Evolutionary conservation across 1,140 invertebrate genomes (phyloP), one percentile per base, ranked within the genome.

Genomic region (Chironomus tepperi): DNA sequence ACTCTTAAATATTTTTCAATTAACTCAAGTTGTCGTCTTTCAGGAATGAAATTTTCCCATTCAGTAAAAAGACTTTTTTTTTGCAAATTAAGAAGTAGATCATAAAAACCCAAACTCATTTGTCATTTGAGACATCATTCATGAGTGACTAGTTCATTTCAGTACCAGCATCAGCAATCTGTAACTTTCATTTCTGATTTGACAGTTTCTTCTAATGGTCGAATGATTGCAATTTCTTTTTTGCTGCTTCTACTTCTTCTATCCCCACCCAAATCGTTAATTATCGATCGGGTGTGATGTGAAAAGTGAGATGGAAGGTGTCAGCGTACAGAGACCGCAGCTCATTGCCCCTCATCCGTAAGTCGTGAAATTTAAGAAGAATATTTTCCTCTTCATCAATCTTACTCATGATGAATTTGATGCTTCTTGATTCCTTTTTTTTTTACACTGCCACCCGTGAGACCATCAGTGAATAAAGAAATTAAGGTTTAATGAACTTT

Each of bases 101-200:
- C 24, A 34, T 34, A 34, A 34, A 34, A 34, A 34, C 24, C n/a
- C 2, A 34, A 57, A n/a, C 47, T 57, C 47, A 57, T 57, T 57
- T 57, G 47, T 57, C 47, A 57, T 57, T 57, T 57, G 47, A 57
- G 47, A 57, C 47, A 57, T 57, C 47, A 57, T 57, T 57, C 47
- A 34, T 34, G 24, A 57, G 47, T 57, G 12, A 57, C 12, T 57
- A 34, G 12, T 57, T 57, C 47, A 57, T 57, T 57, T 57, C 47
- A 57, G 24, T 34, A 34, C 24, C 47, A 57, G 12, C 12, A 57
- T 12, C 47, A n/a, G 47, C 47, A 57, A 57, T 57, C 47, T 57
- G 47, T 57, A 57, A 57, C 5, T 15, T 57, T 57, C 12, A 15
- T n/a, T 57, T n/a, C 5, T 57, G 12, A n/a, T 57, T 57, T 57